phyloP scores from a whole-genome alignment of 2,797 vertebrate genomes.

The Diplodus puntazzo region DNA sequence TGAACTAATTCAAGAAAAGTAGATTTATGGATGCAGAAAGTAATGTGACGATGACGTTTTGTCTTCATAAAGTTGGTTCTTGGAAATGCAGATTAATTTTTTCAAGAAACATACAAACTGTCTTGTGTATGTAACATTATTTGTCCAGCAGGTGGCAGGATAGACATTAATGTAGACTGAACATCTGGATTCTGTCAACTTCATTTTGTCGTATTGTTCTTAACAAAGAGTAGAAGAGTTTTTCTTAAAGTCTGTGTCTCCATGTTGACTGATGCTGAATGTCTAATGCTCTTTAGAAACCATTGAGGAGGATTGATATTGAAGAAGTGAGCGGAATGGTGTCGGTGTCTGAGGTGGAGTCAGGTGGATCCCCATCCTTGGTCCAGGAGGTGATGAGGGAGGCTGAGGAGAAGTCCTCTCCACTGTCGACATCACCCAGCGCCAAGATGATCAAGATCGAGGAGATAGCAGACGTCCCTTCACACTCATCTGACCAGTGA shows the following conservation, averaged over 20 bases:
- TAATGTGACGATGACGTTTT: neutral
- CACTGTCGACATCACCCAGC: slow-evolving; percentile 83
- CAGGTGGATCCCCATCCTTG: neutral
- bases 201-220: neutral
- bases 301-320: slow-evolving; percentile 89
- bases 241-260: neutral
- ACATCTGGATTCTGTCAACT: neutral
- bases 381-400: slow-evolving; percentile 53
- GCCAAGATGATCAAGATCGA: slow-evolving; percentile 95
- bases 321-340: slow-evolving; percentile 89
- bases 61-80: neutral
- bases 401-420: slow-evolving; percentile 64
- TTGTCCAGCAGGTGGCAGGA: slow-evolving; percentile 46
- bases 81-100: neutral
- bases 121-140: neutral
- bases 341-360: slow-evolving; percentile 42
- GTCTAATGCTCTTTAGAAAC: slow-evolving; percentile 83
- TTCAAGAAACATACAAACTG: neutral
- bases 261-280: neutral
- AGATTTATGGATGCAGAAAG: neutral
- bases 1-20: neutral
- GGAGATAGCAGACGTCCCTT: slow-evolving; percentile 79
- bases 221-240: neutral
- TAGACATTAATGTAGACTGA: rapidly evolving
- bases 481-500: slow-evolving; percentile 62